A percentile compares a stretch with the other conserved stretches of the same genome.
These are phyloP conservation scores for Neodontobutis hainanensis DNA, from an alignment of 2,113 vertebrate species.

Conservation along the genomic window DNA sequence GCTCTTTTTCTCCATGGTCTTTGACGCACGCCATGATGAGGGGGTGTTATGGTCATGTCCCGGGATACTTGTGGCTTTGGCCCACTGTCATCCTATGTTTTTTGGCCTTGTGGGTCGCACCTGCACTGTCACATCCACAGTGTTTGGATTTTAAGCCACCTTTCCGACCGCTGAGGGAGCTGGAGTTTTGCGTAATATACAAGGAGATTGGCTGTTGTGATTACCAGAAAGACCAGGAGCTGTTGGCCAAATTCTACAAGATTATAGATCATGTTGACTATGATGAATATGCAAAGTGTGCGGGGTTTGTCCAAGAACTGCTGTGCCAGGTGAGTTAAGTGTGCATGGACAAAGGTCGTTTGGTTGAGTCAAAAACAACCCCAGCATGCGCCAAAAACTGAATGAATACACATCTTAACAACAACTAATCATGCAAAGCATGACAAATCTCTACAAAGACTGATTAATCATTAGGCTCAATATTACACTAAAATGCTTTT, in stretches of 20 bases:
- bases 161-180: conserved; percentile 83
- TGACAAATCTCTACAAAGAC: too few species aligned
- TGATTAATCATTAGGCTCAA: too few species aligned
- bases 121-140: conserved; percentile 84
- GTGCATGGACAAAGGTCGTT: conserved; percentile 51
- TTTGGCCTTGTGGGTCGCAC: conserved; percentile 23
- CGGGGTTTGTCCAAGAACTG: conserved; percentile 86
- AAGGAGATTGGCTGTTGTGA: conserved; percentile 92
- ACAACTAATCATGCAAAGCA: not conserved
- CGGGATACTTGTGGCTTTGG: not conserved
- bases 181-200: conserved; percentile 89
- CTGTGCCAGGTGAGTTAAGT: conserved; percentile 87
- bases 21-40: conserved; percentile 42
- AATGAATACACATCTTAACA: not conserved
- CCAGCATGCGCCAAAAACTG: not conserved
- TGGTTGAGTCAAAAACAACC: conserved; percentile 1
- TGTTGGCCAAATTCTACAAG: conserved; percentile 82
- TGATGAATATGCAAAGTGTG: conserved; percentile 77
- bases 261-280: conserved; percentile 80
- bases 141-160: conserved; percentile 96
- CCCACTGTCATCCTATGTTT: conserved; percentile 19
- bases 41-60: conserved; percentile 6
- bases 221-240: conserved; percentile 77
- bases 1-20: conserved; percentile 5
- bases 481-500: too few species aligned